These are phyloP conservation scores for Cheilosia urbana DNA, from an alignment of 2,888 invertebrate species.

Conservation along the genomic window DNA sequence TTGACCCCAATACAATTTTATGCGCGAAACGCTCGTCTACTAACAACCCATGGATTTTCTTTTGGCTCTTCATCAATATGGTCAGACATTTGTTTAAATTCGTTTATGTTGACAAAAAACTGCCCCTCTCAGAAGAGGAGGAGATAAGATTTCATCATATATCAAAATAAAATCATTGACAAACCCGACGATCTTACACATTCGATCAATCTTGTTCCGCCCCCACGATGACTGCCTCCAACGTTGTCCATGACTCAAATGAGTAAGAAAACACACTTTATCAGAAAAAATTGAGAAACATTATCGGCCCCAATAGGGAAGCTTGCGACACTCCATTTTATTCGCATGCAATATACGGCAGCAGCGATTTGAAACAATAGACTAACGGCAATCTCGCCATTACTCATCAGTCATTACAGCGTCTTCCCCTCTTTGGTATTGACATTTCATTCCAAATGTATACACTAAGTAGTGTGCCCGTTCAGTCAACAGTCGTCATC, in stretches of 20 bases:
- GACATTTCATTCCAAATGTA: slow-evolving; percentile 61
- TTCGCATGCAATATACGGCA: slow-evolving; percentile 42
- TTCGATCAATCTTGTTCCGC: slow-evolving; percentile 49
- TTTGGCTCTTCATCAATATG: too few species aligned
- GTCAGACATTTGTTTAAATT: too few species aligned
- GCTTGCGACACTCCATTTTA: slow-evolving; percentile 68
- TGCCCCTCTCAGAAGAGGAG: too few species aligned
- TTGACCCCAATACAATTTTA: too few species aligned
- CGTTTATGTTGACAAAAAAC: too few species aligned
- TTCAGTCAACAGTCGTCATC: slow-evolving; percentile 62
- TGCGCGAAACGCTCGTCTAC: too few species aligned
- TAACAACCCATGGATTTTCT: too few species aligned
- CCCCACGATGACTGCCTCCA: slow-evolving; percentile 34
- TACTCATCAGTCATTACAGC: slow-evolving; percentile 64
- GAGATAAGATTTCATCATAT: not conserved
- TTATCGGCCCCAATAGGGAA: slow-evolving; percentile 74
- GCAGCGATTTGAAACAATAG: slow-evolving; percentile 44
- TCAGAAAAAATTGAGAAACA: slow-evolving; percentile 54
- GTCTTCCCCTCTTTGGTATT: slow-evolving; percentile 25
- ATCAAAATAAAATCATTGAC: not conserved
- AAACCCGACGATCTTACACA: slow-evolving; percentile 19
- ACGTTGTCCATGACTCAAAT: slow-evolving; percentile 23
- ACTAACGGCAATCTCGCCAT: slow-evolving; percentile 52
- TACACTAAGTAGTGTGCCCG: slow-evolving; percentile 4
- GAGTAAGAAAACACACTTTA: slow-evolving; percentile 23